Base-by-base conservation (phyloP, 2,888 invertebrate genomes). In the Teleiodes luculella region DNA sequence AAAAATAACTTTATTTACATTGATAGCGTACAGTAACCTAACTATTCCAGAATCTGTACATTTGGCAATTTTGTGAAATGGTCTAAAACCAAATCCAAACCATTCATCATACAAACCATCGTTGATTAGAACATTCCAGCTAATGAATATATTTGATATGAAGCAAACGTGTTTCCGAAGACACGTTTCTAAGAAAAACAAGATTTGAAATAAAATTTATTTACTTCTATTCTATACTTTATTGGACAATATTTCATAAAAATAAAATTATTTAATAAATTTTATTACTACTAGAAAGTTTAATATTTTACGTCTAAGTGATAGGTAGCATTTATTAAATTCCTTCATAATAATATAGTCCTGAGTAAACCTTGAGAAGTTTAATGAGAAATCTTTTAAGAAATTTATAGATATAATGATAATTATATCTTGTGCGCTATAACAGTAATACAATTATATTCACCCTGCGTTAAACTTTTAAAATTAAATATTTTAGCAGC, bases 381-480 rank as follows among this genome's bases (percentile, higher is more conserved):
- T 28, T 13, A 13, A 13, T 20, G 1, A 28, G 28, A 24, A 24
- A 43, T 28, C 43, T 58, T 57, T 50, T 62, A 47, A 45, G 52
- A 50, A 58, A 52, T 58, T 37, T 54, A 45, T 70, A 72, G 69
- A 68, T 67, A 61, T 16, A 41, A 41, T n/a, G 28, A 43, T 64
- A 63, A n/a, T 70, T 72, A 70, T 66, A 59, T 68, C 68, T 83
- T 85, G 85, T 85, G 85, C 85, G 85, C 79, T 74, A 71, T 74
- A 71, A 69, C 58, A 67, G 72, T 71, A 43, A 20, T 24, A 20
- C 18, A 67, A 58, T 48, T 10, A 37, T 50, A 67, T 64, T 72
- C 78, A 82, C 83, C 83, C 83, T 85, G 83, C 80, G 72, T 80
- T 56, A 62, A 69, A 61, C 68, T 63, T 60, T 61, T 70, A 61